Evolutionary conservation across 1,140 invertebrate genomes (phyloP).

Genomic region (Drosophila parabipectinata): DNA sequence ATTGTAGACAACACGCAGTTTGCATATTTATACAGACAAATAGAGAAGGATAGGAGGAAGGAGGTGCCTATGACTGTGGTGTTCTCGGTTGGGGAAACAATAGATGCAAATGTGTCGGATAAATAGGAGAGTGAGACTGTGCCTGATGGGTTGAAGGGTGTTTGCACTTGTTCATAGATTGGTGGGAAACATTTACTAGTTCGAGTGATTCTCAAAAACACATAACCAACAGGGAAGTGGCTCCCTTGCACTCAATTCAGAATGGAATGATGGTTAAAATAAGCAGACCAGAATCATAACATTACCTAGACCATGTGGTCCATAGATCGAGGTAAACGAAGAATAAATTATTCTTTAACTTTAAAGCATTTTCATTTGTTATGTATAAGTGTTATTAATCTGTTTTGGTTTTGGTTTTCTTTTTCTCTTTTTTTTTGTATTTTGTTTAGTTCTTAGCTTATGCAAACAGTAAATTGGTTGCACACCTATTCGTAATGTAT

Average conservation of each 20-base stretch:
- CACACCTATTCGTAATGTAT: conserved; percentile 70
- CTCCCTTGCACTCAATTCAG: conserved; percentile 14
- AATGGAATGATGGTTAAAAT: conserved; percentile 30
- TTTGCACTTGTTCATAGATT: conserved; percentile 55
- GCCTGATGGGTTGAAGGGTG: conserved; percentile 4
- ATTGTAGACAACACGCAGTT: conserved; percentile 45
- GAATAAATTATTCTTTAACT: conserved; percentile 18
- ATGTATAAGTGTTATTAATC: conserved; percentile 35
- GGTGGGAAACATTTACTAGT: conserved; percentile 61
- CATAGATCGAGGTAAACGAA: conserved; percentile 16
- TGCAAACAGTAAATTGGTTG: conserved; percentile 55
- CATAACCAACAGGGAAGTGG: conserved; percentile 24
- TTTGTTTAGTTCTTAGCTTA: conserved; percentile 30
- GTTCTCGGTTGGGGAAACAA: not conserved
- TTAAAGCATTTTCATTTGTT: conserved; percentile 52
- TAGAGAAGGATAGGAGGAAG: conserved; percentile 3
- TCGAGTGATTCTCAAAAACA: conserved; percentile 49
- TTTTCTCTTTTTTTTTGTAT: conserved; percentile 6
- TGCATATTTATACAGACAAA: conserved; percentile 50
- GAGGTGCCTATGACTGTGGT: not conserved
- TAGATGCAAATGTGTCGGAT: conserved; percentile 19
- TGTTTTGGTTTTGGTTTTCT: conserved; percentile 2
- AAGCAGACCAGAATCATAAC: conserved; percentile 28
- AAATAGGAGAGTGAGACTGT: conserved; percentile 10
- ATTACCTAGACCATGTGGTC: conserved; percentile 10